These are phyloP conservation scores for Drosophila oshimai DNA, from an alignment of 1,140 invertebrate genomes.

Conservation along the genomic window DNA sequence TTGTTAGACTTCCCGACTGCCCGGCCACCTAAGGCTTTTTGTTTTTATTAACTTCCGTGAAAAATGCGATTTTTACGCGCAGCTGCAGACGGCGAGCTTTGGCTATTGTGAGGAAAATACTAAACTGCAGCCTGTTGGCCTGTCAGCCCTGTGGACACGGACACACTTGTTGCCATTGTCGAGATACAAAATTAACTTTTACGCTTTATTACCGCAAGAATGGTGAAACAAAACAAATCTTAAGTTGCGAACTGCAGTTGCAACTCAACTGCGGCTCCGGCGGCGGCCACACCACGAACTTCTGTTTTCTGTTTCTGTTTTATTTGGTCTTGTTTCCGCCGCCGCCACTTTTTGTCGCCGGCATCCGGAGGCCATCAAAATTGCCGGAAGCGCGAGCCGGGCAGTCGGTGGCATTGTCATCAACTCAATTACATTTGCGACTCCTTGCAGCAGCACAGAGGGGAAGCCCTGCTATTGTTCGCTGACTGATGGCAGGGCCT, in stretches of 20 bases:
- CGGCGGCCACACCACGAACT: conserved; percentile 14
- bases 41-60: conserved; percentile 55
- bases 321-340: conserved; percentile 22
- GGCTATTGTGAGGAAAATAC: neutral
- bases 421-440: conserved; percentile 75
- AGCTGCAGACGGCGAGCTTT: conserved; percentile 36
- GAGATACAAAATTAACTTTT: conserved; percentile 69
- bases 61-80: conserved; percentile 68
- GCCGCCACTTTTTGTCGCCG: conserved; percentile 52
- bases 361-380: conserved; percentile 74
- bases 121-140: neutral
- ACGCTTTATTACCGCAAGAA: conserved; percentile 73
- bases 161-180: conserved; percentile 43
- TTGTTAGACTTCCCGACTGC: conserved; percentile 45
- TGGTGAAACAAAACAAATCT: conserved; percentile 69
- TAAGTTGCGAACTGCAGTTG: conserved; percentile 38
- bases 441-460: conserved; percentile 30
- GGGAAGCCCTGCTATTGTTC: conserved; percentile 38
- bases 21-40: conserved; percentile 15
- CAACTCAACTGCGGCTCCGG: neutral
- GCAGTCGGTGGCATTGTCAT: conserved; percentile 56
- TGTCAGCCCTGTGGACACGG: conserved; percentile 9
- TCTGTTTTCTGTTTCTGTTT: conserved; percentile 27
- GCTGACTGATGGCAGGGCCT: conserved; percentile 29
- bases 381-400: conserved; percentile 63